Evolutionary conservation across 2,888 invertebrate genomes (phyloP), one percentile per base, ranked within the genome.

Genomic region (Didymodactylos carnosus): DNA sequence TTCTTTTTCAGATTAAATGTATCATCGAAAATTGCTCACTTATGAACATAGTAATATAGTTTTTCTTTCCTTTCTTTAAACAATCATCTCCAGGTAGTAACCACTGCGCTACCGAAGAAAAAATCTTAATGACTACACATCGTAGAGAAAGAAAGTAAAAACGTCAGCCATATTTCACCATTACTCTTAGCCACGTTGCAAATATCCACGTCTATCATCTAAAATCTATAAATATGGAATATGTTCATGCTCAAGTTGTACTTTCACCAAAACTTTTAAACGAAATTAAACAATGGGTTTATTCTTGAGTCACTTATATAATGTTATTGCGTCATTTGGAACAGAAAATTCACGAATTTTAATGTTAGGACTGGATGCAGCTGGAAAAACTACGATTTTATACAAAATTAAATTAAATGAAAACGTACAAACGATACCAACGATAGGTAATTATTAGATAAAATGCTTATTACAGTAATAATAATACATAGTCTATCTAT

Each of bases 341-440:
- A 71, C 29, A 46, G 41, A 40, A 10, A n/a, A n/a, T n/a, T 29
- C 39, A 14, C 35, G 83, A 73, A 83, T 83, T 75, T 78, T 83
- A 41, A 83, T 83, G 83, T 77, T 83, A 43, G 83, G 83, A 35
- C 78, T 83, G 29, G 83, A 83, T 79, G 82, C 83, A 51, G 83
- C 83, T 70, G 83, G 83, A 72, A 83, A 83, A 80, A 83, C 83
- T 25, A 83, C 94, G 85, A 91, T 94, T 87, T 88, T 97, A 85
- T 98, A 97, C 87, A 95, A 95, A 88, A 87, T 98, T 85, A 98
- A 98, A 88, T 87, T 98, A 86, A 95, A 95, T 80, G 95, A 98
- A 87, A 92, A 93, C 79, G 97, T 98, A 80, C 97, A 95, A 83
- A 97, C 97, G 84, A 98, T 98, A 87, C 98, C 98, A 78, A 98